phyloP scores from a whole-genome alignment of 2,797 vertebrate species.

The Pangasius djambal region DNA sequence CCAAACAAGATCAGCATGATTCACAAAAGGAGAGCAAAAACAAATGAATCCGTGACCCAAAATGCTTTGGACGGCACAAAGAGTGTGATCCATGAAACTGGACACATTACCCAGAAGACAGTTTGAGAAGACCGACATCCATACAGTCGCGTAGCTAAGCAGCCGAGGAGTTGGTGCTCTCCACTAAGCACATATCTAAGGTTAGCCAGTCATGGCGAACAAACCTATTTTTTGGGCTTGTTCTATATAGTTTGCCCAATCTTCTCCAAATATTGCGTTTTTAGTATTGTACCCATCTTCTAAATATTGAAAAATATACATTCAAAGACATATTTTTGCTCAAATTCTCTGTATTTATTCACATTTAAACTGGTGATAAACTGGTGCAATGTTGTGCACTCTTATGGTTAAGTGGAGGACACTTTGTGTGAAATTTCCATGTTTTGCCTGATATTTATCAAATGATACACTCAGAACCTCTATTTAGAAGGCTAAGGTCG shows the following conservation, averaged over 20 bases:
- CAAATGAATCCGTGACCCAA: background rate
- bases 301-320: background rate
- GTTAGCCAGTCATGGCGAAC: background rate
- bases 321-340: background rate
- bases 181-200: background rate
- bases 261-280: background rate
- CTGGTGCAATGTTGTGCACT: background rate
- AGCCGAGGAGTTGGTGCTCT: background rate
- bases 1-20: slow-evolving; percentile 27
- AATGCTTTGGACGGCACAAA: background rate
- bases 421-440: too few relatives aligned
- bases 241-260: background rate
- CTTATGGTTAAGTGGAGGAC: background rate
- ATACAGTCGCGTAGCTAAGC: background rate
- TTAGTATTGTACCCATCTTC: background rate
- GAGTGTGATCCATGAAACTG: background rate
- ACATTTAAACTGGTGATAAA: background rate
- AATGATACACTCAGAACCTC: background rate
- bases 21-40: slow-evolving; percentile 10
- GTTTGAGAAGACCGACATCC: too few relatives aligned
- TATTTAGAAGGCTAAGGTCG: background rate
- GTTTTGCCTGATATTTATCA: background rate
- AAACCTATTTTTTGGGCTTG: background rate
- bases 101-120: background rate
- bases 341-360: background rate